phyloP scores from a whole-genome alignment of 2,797 vertebrate species.

The Threskiornis aethiopicus region DNA sequence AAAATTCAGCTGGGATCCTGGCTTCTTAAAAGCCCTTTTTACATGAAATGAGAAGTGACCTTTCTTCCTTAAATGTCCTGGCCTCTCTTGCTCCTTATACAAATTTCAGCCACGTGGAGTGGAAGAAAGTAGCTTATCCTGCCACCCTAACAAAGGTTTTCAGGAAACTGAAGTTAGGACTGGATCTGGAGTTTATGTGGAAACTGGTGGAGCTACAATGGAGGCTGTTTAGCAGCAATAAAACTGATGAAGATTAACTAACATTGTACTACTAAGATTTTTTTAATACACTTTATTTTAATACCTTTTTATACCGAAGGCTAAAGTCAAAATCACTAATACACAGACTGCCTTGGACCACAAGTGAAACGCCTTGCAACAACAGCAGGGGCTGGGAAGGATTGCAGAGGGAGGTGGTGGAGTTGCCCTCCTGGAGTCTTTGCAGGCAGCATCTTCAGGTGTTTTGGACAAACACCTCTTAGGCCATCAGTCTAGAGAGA shows the following conservation, averaged over 20 bases:
- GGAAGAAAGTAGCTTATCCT: neutral
- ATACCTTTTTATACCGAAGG: neutral
- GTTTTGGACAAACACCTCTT: neutral
- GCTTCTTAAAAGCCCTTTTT: neutral
- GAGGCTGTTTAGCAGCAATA: neutral
- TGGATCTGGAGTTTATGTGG: neutral
- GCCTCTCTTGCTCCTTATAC: neutral
- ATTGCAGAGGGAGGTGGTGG: neutral
- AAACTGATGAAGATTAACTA: neutral
- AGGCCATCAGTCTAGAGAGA: neutral
- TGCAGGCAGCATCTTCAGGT: neutral
- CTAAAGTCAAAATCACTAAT: neutral
- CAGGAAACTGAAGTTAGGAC: neutral
- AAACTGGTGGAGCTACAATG: neutral
- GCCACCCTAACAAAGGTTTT: neutral
- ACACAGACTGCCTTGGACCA: neutral
- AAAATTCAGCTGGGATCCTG: neutral
- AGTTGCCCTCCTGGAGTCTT: neutral
- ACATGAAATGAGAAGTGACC: neutral
- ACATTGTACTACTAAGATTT: neutral
- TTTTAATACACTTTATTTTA: neutral
- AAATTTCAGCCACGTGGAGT: neutral
- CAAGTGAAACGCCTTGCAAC: neutral
- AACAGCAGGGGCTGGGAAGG: neutral
- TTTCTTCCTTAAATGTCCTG: neutral